phyloP scores from a whole-genome alignment of 1,140 invertebrate species.

The Colletes gigas region DNA sequence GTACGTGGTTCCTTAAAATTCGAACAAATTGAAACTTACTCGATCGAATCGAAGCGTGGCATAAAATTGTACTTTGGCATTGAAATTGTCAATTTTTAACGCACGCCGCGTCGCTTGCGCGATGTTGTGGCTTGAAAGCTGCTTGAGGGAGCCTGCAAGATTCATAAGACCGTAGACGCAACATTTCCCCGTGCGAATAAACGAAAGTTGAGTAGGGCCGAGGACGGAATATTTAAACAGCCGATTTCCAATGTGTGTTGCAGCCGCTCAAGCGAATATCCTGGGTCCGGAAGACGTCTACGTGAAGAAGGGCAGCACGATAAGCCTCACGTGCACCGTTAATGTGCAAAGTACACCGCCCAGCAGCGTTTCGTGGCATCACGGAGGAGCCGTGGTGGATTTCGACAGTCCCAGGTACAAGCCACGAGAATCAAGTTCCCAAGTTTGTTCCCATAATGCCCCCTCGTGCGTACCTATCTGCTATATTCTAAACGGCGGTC shows the following conservation, averaged over 20 bases:
- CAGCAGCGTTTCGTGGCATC: conserved; percentile 90
- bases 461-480: background rate
- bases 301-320: conserved; percentile 94
- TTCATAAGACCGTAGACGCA: background rate
- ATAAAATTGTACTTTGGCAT: background rate
- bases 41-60: background rate
- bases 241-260: conserved; percentile 79
- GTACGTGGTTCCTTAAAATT: too few relatives aligned
- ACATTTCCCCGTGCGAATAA: background rate
- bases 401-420: conserved; percentile 90
- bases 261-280: conserved; percentile 93
- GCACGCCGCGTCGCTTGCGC: background rate
- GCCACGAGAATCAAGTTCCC: conserved; percentile 54
- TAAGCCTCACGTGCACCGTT: conserved; percentile 93
- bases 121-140: background rate
- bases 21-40: too few relatives aligned
- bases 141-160: background rate
- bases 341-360: conserved; percentile 93
- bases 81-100: background rate
- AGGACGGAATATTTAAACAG: conserved; percentile 53
- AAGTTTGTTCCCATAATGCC: conserved; percentile 16
- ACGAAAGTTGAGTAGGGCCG: background rate
- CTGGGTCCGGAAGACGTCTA: conserved; percentile 92
- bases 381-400: conserved; percentile 89
- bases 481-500: background rate